Base-by-base conservation (phyloP, 2,113 vertebrate genomes). In the Nicator chloris region DNA sequence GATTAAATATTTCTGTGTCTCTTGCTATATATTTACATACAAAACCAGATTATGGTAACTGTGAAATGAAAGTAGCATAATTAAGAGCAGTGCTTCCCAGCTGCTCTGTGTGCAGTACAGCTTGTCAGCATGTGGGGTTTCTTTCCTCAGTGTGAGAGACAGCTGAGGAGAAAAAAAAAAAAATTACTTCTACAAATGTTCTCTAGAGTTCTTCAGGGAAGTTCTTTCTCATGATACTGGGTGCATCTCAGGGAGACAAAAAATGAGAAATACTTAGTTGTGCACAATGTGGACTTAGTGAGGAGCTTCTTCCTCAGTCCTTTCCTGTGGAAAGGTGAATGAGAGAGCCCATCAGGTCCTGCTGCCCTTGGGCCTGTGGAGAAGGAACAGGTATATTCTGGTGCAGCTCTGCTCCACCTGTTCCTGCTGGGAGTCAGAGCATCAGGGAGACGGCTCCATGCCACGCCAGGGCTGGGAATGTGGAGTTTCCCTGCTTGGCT, bases 371-470 rank as follows among this genome's bases (percentile, higher is more conserved):
- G 22, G 9, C 22, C 47, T 2, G 7, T 6, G 4, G n/a, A 16
- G 39, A 19, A 27, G 39, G 45, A 44, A 0, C 15, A 16, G 69
- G 39, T 8, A 1, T 2, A 1, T 51, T 30, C 8, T 15, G 54
- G 72, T 11, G 59, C 28, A n/a, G 56, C 4, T 6, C 59, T 78
- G 71, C 64, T 45, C 79, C 77, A 18, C 19, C 54, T n/a, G 0
- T 5, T 42, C 44, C 82, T 84, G 73, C 81, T 70, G 69, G 2
- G 7, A 33, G 30, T 5, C 0, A 0, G 53, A 50, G 57, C 45
- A 31, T 6, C 6, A 3, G 28, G 63, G 60, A 35, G 6, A 5
- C 0, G 0, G 44, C 56, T 76, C 82, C 1, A 0, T 10, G 66
- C 42, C 4, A 2, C 0, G 0, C 20, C 28, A 16, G 50, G 37